phyloP scores from a whole-genome alignment of 2,113 vertebrate species.

The Axis porcinus region DNA sequence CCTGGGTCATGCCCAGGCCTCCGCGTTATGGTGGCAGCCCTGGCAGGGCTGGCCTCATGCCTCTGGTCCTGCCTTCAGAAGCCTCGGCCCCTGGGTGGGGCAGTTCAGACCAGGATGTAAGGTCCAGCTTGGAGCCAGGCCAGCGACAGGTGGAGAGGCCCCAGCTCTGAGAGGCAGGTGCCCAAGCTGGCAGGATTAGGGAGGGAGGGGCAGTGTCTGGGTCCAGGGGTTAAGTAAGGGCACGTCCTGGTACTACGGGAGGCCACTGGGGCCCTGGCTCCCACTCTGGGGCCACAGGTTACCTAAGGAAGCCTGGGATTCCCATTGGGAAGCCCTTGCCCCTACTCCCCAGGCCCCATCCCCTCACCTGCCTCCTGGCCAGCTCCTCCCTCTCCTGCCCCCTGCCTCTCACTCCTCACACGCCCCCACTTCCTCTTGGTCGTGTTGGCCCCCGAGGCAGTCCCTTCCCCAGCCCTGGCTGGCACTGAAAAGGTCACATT shows the following conservation, averaged over 20 bases:
- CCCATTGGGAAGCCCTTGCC: background rate
- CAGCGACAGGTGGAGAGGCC: background rate
- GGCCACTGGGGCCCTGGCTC: background rate
- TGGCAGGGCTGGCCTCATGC: background rate
- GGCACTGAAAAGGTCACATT: background rate
- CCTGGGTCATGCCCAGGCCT: constrained; percentile 22
- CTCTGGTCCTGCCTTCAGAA: background rate
- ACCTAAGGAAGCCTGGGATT: background rate
- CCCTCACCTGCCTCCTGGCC: background rate
- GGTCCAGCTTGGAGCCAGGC: background rate
- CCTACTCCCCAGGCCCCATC: no score
- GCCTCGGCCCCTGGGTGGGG: background rate
- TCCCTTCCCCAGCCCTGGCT: background rate
- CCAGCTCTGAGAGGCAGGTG: background rate
- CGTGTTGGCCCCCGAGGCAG: background rate
- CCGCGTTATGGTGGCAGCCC: background rate
- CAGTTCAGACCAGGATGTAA: background rate
- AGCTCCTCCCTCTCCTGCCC: background rate
- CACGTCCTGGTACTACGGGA: background rate
- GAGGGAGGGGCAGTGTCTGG: background rate
- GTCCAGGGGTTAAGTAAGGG: background rate
- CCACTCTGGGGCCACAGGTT: background rate
- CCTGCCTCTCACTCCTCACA: no score
- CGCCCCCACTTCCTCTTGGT: background rate
- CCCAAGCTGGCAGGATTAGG: background rate